Conservation (phyloP, 2,888 invertebrate genomes). For the Heliothis peltigera region DNA sequence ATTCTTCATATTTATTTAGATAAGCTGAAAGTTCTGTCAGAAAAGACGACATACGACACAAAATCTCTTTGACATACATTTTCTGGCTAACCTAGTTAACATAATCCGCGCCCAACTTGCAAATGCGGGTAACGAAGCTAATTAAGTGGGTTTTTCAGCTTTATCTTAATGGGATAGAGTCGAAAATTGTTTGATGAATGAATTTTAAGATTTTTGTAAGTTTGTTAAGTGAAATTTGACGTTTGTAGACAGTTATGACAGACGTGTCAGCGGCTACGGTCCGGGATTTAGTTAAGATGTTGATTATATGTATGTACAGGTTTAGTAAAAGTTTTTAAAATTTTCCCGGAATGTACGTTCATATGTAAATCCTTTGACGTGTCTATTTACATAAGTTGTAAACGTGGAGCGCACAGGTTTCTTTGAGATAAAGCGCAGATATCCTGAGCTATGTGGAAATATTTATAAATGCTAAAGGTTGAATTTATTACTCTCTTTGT, state of each 20-base stretch:
- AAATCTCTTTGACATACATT: constrained; percentile 61
- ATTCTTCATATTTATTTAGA: constrained; percentile 38
- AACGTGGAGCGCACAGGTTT: constrained; percentile 33
- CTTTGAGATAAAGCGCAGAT: constrained; percentile 39
- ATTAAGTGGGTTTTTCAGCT: constrained; percentile 41
- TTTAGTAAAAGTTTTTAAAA: constrained; percentile 40
- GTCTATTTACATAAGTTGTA: constrained; percentile 47
- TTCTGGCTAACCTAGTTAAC: constrained; percentile 65
- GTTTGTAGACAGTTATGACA: constrained; percentile 66
- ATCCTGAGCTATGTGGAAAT: constrained; percentile 35
- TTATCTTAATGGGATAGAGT: constrained; percentile 47
- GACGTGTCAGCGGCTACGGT: constrained; percentile 58
- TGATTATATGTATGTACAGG: constrained; percentile 37
- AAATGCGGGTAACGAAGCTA: constrained; percentile 35
- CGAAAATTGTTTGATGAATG: constrained; percentile 17
- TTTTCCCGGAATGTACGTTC: constrained; percentile 35
- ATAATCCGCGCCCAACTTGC: constrained; percentile 45
- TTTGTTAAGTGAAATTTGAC: constrained; percentile 61
- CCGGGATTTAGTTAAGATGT: constrained; percentile 48
- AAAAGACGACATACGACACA: constrained; percentile 38
- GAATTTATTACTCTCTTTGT: constrained; percentile 47
- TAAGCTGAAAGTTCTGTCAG: constrained; percentile 37
- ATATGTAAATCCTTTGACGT: constrained; percentile 42
- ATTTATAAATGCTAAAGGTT: constrained; percentile 54
- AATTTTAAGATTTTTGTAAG: constrained; percentile 25